Percentiles rank a stretch among this genome's conserved stretches.
Conservation (phyloP, 2,113 vertebrate species). For the Accipiter cooperii region DNA sequence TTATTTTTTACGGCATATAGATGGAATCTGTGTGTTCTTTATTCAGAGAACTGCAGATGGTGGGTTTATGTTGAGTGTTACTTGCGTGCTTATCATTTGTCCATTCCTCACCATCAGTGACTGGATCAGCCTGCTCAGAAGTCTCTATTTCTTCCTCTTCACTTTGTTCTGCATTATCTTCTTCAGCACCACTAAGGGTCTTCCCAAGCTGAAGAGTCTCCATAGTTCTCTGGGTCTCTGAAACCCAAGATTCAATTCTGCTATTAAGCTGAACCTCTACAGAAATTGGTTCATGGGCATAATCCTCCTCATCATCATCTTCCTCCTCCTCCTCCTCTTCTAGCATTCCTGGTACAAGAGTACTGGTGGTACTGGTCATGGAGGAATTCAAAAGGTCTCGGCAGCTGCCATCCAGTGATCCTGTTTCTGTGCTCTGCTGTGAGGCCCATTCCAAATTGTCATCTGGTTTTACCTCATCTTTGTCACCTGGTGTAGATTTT, state of each 20-base stretch:
- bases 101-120: slow-evolving; percentile 66
- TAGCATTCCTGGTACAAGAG: slow-evolving; percentile 94
- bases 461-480: slow-evolving; percentile 84
- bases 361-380: slow-evolving; percentile 96
- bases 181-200: slow-evolving; percentile 84
- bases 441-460: slow-evolving; percentile 95
- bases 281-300: slow-evolving; percentile 86
- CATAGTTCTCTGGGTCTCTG: slow-evolving; percentile 88
- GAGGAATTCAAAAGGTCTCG: slow-evolving; percentile 90
- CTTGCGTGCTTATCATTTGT: slow-evolving; percentile 42
- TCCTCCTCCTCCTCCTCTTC: slow-evolving; percentile 91
- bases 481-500: slow-evolving; percentile 65
- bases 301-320: slow-evolving; percentile 83
- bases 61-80: slow-evolving; percentile 42
- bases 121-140: slow-evolving; percentile 70
- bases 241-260: slow-evolving; percentile 96
- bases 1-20: slow-evolving; percentile 22
- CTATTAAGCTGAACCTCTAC: slow-evolving; percentile 91
- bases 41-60: slow-evolving; percentile 20
- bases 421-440: slow-evolving; percentile 95
- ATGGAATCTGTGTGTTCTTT: slow-evolving; percentile 55
- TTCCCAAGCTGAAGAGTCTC: slow-evolving; percentile 94
- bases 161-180: slow-evolving; percentile 80
- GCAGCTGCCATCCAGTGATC: slow-evolving; percentile 93
- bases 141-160: slow-evolving; percentile 82